Base-by-base conservation (phyloP, 2,113 vertebrate genomes). In the Hemiscyllium ocellatum region DNA sequence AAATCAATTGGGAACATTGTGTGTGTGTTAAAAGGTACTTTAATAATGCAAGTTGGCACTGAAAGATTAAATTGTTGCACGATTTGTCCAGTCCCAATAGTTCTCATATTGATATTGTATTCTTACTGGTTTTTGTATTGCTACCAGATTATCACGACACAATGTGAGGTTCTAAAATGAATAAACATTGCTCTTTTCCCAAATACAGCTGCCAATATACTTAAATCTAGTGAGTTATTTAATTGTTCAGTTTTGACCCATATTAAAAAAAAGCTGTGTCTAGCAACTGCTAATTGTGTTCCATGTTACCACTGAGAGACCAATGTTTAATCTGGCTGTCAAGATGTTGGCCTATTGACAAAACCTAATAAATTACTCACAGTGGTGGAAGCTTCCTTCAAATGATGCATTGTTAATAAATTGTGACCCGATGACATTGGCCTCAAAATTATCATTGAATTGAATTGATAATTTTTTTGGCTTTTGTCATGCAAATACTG, bases 311-410 rank as follows among this genome's bases (percentile, higher is more conserved):
- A 94, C 19, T 95, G 94, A 95, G 24, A 95, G n/a, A 76, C 94
- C 69, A 95, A 72, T 24, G 69, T 95, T 95, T 95, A 95, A 95
- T 95, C 94, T 72, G 94, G 47, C 42, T 95, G 94, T 95, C 68
- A 70, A 76, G 94, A 95, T 52, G 94, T 95, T 95, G 94, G 94
- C 68, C 42, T 95, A 70, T 76, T 52, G 94, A 95, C 94, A 76
- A 95, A 20, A 95, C 33, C 94, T 13, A 72, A 72, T 52, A 95
- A 95, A 95, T 95, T 95, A 95, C 68, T 95, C 69, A 50, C 68
- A 72, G 69, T 95, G 69, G 20, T 69, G 20, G 66, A 94, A 70
- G 66, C 66, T 76, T 95, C 37, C 26, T 76, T 95, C 70, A 95
- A 72, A 95, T 52, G 22, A 72, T 29, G 37, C 52, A 95, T 90